Evolutionary conservation across 2,113 vertebrate species (phyloP), one percentile per base, ranked within the genome.

Genomic region (Peromyscus maniculatus): DNA sequence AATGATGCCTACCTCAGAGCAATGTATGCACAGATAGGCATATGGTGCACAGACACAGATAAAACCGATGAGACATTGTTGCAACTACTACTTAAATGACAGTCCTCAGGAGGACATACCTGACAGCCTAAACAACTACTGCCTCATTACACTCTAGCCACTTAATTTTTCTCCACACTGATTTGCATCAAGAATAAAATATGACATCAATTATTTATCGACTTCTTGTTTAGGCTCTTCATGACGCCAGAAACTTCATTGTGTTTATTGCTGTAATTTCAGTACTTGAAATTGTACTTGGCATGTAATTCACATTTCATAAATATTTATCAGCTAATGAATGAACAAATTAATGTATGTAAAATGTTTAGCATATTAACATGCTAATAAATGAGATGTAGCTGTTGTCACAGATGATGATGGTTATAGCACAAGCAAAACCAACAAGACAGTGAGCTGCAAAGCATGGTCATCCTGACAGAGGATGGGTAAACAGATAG

Each of bases 321-420:
- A 71, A 94, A 93, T 84, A 94, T 62, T 82, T 91, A 88, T 94
- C 66, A 96, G 55, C 36, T 88, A 88, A 59, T 55, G 21, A 92
- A 64, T 72, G 77, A 97, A 92, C 43, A 90, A 75, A 87, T 82
- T 39, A 93, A 69, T 80, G 22, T 31, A 75, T 82, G 36, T 95
- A 59, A 86, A 69, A 84, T 57, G 77, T 59, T 95, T 74, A 52
- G 36, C 55, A 93, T 77, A 80, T 62, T 59, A 84, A 74, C 31
- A 64, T 1, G 10, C 46, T 92, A 16, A 71, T 62, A 89, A 78
- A 66, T 55, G 13, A 75, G 11, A 78, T 71, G 39, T 66, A 16
- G 33, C 28, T 49, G 15, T 62, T 46, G 72, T 62, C 79, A 21
- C 11, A 92, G 31, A 88, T 24, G 43, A 15, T n/a, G 43, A 89